These are phyloP conservation scores for Myzus persicae DNA, from an alignment of 1,140 invertebrate species.

Conservation along the genomic window DNA sequence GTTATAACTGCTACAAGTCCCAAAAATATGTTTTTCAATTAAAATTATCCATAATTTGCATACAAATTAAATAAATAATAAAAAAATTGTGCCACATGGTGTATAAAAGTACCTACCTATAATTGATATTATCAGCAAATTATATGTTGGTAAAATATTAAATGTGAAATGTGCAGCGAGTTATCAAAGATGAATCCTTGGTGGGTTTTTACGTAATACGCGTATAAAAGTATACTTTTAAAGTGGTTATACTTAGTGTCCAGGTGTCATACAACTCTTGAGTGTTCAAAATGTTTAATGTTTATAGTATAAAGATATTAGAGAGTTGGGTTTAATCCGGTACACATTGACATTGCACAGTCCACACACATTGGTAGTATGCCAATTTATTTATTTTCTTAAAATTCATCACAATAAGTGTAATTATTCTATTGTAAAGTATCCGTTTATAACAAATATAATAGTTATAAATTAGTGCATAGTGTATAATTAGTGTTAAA, in stretches of 20 bases:
- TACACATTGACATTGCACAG: background rate
- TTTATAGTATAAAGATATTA: background rate
- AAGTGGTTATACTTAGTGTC: background rate
- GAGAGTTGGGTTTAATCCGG: background rate
- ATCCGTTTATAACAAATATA: background rate
- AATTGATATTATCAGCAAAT: background rate
- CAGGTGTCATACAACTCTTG: background rate
- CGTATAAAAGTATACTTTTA: background rate
- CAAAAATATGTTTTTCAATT: background rate
- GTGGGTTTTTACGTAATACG: background rate
- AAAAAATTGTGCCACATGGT: background rate
- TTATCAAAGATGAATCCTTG: background rate
- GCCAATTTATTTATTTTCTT: background rate
- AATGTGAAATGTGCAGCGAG: too few relatives aligned
- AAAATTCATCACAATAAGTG: background rate
- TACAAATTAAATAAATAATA: background rate
- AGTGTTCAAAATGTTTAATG: background rate
- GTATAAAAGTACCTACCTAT: background rate
- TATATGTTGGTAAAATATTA: background rate
- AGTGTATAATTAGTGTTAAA: background rate
- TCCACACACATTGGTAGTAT: background rate
- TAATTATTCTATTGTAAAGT: background rate
- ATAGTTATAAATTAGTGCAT: background rate
- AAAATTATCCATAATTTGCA: background rate
- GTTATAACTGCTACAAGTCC: background rate